A percentile compares a stretch with the other conserved stretches of the same genome.
These are phyloP conservation scores for Nephrotoma appendiculata DNA, from an alignment of 2,888 invertebrate genomes.

Conservation along the genomic window DNA sequence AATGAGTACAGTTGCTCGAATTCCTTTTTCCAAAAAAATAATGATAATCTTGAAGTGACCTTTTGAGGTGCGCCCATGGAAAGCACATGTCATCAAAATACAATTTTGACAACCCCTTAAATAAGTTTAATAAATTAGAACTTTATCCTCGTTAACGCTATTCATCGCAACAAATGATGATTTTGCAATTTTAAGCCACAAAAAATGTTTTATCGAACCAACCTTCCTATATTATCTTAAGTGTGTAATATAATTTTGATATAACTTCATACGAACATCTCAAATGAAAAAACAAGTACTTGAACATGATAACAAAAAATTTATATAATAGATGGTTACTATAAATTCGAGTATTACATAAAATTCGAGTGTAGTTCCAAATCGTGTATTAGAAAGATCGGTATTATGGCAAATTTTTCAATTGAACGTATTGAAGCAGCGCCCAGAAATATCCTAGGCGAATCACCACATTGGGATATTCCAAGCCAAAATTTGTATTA, in stretches of 20 bases:
- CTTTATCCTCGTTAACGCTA: neutral
- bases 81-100: no score
- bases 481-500: constrained; percentile 44
- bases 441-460: constrained; percentile 38
- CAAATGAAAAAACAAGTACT: neutral
- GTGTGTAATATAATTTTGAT: neutral
- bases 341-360: neutral
- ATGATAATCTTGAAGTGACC: no score
- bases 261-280: neutral
- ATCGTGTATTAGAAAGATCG: neutral
- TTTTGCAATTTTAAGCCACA: neutral
- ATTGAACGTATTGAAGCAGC: constrained; percentile 27
- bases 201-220: neutral
- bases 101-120: no score
- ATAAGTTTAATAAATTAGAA: neutral
- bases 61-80: no score
- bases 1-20: no score
- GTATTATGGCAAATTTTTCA: constrained; percentile 25
- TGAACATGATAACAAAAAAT: neutral
- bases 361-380: neutral
- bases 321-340: neutral
- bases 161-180: neutral
- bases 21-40: no score
- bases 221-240: neutral
- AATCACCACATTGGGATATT: constrained; percentile 59